Conservation (phyloP, 1,140 invertebrate genomes). For the Dermatophagoides farinae region DNA sequence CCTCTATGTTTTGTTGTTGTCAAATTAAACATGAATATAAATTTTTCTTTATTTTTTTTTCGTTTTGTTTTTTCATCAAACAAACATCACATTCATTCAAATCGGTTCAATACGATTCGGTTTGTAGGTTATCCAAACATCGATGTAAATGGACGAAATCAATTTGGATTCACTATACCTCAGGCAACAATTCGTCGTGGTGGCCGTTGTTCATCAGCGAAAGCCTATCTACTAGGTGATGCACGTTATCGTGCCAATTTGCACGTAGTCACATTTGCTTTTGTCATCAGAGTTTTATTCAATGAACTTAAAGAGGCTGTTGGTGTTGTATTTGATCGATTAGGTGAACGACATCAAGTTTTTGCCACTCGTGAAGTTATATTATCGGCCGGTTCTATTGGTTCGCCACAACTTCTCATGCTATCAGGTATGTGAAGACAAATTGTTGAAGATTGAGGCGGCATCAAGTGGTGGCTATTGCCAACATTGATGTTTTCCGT, state of each 20-base stretch:
- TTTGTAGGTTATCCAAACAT: slow-evolving; percentile 31
- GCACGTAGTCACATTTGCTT: slow-evolving; percentile 57
- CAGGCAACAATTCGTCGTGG: slow-evolving; percentile 63
- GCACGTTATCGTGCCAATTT: slow-evolving; percentile 56
- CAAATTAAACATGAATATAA: too few species aligned
- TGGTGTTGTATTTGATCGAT: slow-evolving; percentile 48
- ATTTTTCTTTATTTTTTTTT: too few species aligned
- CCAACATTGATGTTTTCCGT: too few species aligned
- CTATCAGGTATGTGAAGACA: slow-evolving; percentile 34
- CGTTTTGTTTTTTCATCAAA: too few species aligned
- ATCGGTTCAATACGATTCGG: neutral
- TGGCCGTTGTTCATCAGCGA: slow-evolving; percentile 64
- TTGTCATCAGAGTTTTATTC: slow-evolving; percentile 63
- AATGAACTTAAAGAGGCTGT: slow-evolving; percentile 52
- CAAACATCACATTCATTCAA: neutral
- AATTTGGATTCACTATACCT: slow-evolving; percentile 26
- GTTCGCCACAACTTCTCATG: slow-evolving; percentile 65
- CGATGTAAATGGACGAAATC: slow-evolving; percentile 56
- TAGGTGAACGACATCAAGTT: slow-evolving; percentile 39
- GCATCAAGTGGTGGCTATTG: too few species aligned
- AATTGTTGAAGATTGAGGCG: neutral
- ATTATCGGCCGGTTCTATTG: slow-evolving; percentile 54
- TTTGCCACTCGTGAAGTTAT: slow-evolving; percentile 52
- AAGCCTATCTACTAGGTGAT: slow-evolving; percentile 59
- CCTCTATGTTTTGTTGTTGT: too few species aligned